phyloP scores from a whole-genome alignment of 2,888 invertebrate genomes.

The Chloromyia formosa region DNA sequence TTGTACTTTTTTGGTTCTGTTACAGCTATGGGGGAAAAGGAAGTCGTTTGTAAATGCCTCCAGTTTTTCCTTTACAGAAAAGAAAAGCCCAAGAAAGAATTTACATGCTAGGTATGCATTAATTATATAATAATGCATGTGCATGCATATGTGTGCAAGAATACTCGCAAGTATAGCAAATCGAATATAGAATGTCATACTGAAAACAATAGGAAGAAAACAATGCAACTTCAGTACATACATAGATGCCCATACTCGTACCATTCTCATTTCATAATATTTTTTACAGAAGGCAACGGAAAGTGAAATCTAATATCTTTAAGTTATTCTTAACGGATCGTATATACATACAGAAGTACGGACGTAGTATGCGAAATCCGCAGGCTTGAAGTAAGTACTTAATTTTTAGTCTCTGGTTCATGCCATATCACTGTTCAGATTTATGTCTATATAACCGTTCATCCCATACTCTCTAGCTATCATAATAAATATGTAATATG shows the following conservation, averaged over 20 bases:
- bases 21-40: too few species aligned
- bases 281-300: slow-evolving; percentile 23
- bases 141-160: too few species aligned
- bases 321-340: slow-evolving; percentile 5
- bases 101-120: too few species aligned
- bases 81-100: too few species aligned
- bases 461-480: too few species aligned
- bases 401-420: slow-evolving; percentile 5
- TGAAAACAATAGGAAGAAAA: slow-evolving; percentile 14
- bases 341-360: background rate
- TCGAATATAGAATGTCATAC: background rate
- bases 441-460: background rate
- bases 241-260: background rate
- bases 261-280: slow-evolving; percentile 11
- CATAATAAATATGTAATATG: background rate
- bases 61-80: too few species aligned
- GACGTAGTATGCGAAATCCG: too few species aligned
- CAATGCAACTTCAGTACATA: background rate
- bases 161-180: background rate
- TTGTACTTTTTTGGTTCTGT: too few species aligned
- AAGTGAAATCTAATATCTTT: slow-evolving; percentile 28
- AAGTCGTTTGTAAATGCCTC: too few species aligned
- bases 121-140: too few species aligned
- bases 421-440: slow-evolving; percentile 10
- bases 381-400: background rate